phyloP scores from a whole-genome alignment of 1,140 invertebrate species.

The Lasaia peninsularis region DNA sequence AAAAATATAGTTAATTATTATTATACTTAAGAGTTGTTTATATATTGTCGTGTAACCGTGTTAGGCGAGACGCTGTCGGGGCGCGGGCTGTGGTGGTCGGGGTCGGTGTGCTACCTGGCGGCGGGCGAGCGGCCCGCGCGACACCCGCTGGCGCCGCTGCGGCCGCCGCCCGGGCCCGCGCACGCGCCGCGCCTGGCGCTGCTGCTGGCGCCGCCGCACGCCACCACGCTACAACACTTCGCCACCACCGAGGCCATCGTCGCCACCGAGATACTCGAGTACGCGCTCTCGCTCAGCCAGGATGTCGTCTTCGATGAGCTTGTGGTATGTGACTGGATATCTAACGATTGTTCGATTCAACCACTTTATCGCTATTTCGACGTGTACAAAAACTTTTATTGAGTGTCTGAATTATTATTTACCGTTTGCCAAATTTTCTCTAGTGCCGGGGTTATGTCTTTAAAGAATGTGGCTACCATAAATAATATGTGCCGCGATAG shows the following conservation, averaged over 20 bases:
- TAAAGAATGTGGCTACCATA: neutral
- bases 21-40: neutral
- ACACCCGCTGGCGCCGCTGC: conserved; percentile 56
- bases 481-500: too few species aligned
- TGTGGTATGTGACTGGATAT: conserved; percentile 78
- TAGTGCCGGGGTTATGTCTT: too few species aligned
- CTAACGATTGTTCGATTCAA: too few species aligned
- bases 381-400: too few species aligned
- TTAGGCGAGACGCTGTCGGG: conserved; percentile 82
- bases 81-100: conserved; percentile 88
- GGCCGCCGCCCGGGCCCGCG: conserved; percentile 7
- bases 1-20: neutral
- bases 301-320: conserved; percentile 85
- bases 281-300: conserved; percentile 89
- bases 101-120: conserved; percentile 96
- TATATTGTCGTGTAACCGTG: neutral
- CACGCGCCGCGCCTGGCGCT: conserved; percentile 80
- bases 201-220: conserved; percentile 84
- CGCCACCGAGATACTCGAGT: conserved; percentile 97
- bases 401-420: neutral
- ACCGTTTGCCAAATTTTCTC: neutral
- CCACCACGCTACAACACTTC: conserved; percentile 78
- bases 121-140: conserved; percentile 87
- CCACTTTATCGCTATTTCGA: too few species aligned
- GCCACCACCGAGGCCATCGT: conserved; percentile 91